Evolutionary conservation across 2,113 vertebrate species (phyloP).

Genomic region (Manacus vitellinus): DNA sequence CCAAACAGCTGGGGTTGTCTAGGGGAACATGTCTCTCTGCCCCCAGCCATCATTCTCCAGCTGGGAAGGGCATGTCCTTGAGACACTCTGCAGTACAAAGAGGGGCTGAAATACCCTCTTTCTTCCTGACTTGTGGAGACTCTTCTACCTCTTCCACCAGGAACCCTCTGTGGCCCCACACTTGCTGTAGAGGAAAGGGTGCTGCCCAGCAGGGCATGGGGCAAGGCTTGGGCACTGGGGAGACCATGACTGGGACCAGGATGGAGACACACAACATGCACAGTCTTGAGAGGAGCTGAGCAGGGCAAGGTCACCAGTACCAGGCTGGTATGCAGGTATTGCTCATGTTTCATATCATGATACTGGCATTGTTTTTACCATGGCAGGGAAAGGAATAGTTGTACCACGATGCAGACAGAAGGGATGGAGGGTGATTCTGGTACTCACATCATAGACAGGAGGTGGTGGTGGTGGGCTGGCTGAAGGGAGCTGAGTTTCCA

Average conservation of each 20-base stretch:
- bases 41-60: not conserved
- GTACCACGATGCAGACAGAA: not conserved
- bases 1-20: not conserved
- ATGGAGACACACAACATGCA: not conserved
- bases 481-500: not conserved
- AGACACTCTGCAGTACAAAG: not conserved
- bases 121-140: not conserved
- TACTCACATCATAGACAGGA: slow-evolving; percentile 58
- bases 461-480: not conserved
- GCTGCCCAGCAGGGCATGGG: not conserved
- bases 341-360: not conserved
- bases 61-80: not conserved
- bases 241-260: not conserved
- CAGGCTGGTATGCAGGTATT: not conserved
- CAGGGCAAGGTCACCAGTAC: not conserved
- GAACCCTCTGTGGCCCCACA: not conserved
- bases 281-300: not conserved
- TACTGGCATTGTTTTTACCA: not conserved
- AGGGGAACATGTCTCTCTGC: not conserved
- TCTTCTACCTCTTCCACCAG: not conserved
- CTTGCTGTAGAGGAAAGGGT: not conserved
- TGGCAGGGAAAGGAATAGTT: not conserved
- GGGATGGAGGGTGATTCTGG: not conserved
- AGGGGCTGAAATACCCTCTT: not conserved
- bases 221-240: not conserved